Evolutionary conservation across 2,113 vertebrate species (phyloP), one percentile per base, ranked within the genome.

Genomic region (Cyanoliseus patagonus): DNA sequence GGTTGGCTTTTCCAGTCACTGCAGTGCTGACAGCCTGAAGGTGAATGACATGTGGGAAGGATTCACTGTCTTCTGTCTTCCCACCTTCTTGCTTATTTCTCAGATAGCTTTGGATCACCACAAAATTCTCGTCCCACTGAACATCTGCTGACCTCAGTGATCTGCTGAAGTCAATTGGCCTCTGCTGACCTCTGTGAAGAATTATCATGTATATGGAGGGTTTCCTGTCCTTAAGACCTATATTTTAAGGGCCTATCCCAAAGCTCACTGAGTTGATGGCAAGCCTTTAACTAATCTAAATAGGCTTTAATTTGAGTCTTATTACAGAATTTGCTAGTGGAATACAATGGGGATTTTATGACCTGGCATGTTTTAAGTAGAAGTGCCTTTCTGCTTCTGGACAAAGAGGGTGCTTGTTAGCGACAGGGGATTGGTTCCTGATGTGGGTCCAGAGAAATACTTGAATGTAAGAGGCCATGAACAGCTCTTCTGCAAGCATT

Each of bases 71-170:
- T 64, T 75, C 44, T 76, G 41, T 47, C 62, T 87, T 79, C 77
- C 42, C 42, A 88, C n/a, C 41, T 78, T 69, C 83, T 91, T 64
- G 64, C 20, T 86, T 68, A 44, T 73, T 95, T 86, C 81, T 79
- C 74, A 79, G 70, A 49, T 94, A 78, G 88, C 83, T 96, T 96
- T 93, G 89, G 91, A 94, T 95, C 86, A 92, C 83, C 66, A 88
- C 53, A 93, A 92, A 94, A 84, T 93, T 94, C 77, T 94, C 92
- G 75, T 82, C 44, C 67, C 20, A 37, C 70, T 91, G 77, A 97
- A 74, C 94, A 96, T 96, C 94, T 96, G 96, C 92, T 95, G 92
- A 90, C 83, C 94, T 95, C 79, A 61, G 63, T 92, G 92, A 93
- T 69, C 94, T 93, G 92, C 86, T 96, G 95, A 92, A 91, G 89